Conservation (phyloP, 1,140 invertebrate genomes). For the Himalopsyche phryganea region DNA sequence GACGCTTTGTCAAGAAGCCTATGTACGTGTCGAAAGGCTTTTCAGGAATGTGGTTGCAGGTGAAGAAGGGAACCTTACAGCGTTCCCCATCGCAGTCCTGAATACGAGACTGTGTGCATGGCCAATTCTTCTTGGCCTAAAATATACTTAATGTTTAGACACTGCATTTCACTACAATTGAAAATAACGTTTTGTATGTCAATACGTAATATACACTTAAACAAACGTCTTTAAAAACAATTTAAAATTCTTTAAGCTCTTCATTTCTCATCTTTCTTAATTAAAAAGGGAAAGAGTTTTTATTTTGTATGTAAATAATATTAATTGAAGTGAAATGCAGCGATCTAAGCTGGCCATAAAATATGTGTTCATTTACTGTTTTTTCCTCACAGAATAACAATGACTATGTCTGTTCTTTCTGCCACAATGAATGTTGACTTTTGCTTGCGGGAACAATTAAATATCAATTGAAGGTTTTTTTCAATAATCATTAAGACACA, state of each 20-base stretch:
- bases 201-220: too few species aligned
- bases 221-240: too few species aligned
- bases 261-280: too few species aligned
- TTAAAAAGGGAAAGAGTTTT: too few species aligned
- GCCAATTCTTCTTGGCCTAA: slow-evolving; percentile 36
- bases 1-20: slow-evolving; percentile 21
- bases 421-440: slow-evolving; percentile 25
- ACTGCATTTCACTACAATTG: slow-evolving; percentile 4
- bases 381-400: slow-evolving; percentile 25
- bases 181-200: neutral
- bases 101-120: slow-evolving; percentile 54
- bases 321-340: slow-evolving; percentile 25
- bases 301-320: too few species aligned
- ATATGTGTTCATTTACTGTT: slow-evolving; percentile 31
- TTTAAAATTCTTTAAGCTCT: too few species aligned
- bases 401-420: slow-evolving; percentile 15
- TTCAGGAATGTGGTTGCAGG: slow-evolving; percentile 32
- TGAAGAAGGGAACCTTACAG: slow-evolving; percentile 31
- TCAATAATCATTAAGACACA: too few species aligned
- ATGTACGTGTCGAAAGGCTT: slow-evolving; percentile 31
- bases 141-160: slow-evolving; percentile 23
- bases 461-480: too few species aligned
- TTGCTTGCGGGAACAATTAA: too few species aligned
- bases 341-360: slow-evolving; percentile 27
- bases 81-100: slow-evolving; percentile 47